A percentile compares a stretch with the other conserved stretches of the same genome.
These are phyloP conservation scores for Chitala chitala DNA, from an alignment of 2,113 vertebrate species.

Conservation along the genomic window DNA sequence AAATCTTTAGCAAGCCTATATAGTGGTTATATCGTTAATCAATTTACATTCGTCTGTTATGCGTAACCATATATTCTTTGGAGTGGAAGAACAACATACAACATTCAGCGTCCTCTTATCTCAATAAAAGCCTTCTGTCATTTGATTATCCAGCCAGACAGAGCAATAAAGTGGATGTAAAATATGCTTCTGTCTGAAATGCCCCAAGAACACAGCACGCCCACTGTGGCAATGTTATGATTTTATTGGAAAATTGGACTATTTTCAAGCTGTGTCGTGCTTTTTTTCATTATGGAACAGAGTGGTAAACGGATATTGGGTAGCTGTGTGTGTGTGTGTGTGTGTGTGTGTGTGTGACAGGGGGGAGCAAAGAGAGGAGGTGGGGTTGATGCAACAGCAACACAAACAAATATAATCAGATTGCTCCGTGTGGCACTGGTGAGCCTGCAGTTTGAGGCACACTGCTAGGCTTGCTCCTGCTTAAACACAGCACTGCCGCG, in stretches of 20 bases:
- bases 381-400: not conserved
- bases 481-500: too few relatives aligned
- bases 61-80: conserved; percentile 50
- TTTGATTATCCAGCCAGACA: conserved; percentile 18
- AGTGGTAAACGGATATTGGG: not conserved
- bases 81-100: conserved; percentile 33
- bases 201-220: not conserved
- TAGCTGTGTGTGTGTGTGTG: not conserved
- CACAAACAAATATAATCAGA: not conserved
- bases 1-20: conserved; percentile 31
- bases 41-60: conserved; percentile 46
- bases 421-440: not conserved
- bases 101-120: conserved; percentile 4
- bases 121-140: conserved; percentile 12
- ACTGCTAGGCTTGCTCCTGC: too few relatives aligned
- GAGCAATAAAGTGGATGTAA: conserved; percentile 15
- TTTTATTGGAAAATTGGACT: conserved; percentile 3
- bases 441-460: not conserved
- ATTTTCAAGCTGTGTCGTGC: not conserved
- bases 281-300: not conserved
- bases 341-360: not conserved
- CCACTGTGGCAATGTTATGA: not conserved
- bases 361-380: not conserved
- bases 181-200: not conserved
- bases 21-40: conserved; percentile 50